Percentiles rank a stretch among this genome's conserved stretches.
phyloP scores from a whole-genome alignment of 2,797 vertebrate genomes.

The Coccyzus lansbergi region DNA sequence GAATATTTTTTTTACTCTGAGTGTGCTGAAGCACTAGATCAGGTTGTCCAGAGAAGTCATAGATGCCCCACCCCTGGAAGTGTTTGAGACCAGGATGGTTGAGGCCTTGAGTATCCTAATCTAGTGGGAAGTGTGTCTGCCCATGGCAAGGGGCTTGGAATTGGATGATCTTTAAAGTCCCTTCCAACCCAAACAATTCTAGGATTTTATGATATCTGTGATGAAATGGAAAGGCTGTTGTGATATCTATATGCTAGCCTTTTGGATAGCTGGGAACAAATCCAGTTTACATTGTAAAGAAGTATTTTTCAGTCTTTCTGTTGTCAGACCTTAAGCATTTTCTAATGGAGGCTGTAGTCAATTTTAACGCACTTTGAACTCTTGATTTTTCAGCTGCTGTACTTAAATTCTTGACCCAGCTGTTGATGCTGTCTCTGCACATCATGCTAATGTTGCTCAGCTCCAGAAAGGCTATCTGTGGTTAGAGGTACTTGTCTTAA shows the following conservation, averaged over 20 bases:
- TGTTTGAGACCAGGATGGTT: too few relatives aligned
- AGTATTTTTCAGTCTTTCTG: neutral
- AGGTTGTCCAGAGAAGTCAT: too few relatives aligned
- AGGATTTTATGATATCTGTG: neutral
- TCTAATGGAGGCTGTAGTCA: neutral
- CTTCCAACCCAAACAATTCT: too few relatives aligned
- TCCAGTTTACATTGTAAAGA: neutral
- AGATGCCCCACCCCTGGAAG: too few relatives aligned
- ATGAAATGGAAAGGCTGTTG: neutral
- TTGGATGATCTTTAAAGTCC: too few relatives aligned
- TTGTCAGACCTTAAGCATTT: neutral
- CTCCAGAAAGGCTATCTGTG: neutral
- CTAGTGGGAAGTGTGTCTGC: too few relatives aligned
- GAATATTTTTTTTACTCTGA: too few relatives aligned
- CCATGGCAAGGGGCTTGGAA: too few relatives aligned
- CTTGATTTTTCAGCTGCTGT: neutral
- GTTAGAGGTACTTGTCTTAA: neutral
- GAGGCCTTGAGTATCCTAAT: too few relatives aligned
- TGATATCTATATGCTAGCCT: neutral
- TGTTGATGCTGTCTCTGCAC: neutral
- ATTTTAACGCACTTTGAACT: neutral
- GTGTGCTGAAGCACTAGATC: too few relatives aligned
- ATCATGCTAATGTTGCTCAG: neutral
- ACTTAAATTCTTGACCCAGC: neutral
- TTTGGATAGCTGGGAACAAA: neutral